phyloP scores from a whole-genome alignment of 2,888 invertebrate genomes.

The Eupithecia insigniata region DNA sequence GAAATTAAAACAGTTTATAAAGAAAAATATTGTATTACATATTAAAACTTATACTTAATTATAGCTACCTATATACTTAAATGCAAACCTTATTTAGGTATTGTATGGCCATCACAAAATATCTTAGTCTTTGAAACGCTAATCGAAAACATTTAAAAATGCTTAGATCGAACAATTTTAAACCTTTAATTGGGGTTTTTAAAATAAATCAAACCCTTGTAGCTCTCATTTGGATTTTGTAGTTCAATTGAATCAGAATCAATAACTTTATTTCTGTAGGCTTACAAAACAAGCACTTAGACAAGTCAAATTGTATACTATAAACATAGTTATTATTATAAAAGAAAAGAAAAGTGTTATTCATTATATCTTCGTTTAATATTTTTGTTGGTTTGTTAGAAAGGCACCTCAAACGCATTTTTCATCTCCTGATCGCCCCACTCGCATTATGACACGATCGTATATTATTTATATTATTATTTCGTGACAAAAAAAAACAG shows the following conservation, averaged over 20 bases:
- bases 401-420: neutral
- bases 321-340: no score
- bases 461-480: neutral
- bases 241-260: no score
- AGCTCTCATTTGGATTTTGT: neutral
- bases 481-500: neutral
- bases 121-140: neutral
- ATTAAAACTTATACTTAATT: neutral
- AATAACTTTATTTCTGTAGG: no score
- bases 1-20: neutral
- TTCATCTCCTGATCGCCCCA: neutral
- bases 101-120: neutral
- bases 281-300: no score
- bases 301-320: no score
- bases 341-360: no score
- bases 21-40: neutral
- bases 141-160: neutral
- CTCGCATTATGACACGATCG: neutral
- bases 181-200: neutral
- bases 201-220: neutral
- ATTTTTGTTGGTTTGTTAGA: neutral
- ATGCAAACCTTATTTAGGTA: neutral
- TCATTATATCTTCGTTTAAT: no score
- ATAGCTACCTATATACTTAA: neutral
- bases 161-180: neutral